These are phyloP conservation scores for Phoebastria nigripes DNA, from an alignment of 2,797 vertebrate species.

Conservation along the genomic window DNA sequence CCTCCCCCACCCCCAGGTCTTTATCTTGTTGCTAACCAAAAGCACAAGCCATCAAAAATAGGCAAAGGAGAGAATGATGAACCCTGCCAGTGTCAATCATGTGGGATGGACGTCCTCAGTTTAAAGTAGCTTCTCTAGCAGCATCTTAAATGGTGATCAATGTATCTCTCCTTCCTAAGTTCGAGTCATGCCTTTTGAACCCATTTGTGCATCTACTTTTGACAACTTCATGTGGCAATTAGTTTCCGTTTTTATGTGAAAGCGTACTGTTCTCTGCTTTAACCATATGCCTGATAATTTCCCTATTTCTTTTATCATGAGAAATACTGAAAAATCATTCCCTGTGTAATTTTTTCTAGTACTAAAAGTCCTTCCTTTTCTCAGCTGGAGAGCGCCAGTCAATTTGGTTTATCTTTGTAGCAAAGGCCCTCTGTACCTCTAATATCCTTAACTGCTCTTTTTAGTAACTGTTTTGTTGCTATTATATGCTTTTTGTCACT, in stretches of 20 bases:
- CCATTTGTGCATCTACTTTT: not conserved
- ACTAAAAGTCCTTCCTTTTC: not conserved
- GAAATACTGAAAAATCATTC: not conserved
- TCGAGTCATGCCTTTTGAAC: not conserved
- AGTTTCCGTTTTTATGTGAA: not conserved
- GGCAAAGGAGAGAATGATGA: not conserved
- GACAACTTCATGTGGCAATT: not conserved
- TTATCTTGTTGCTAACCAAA: not conserved
- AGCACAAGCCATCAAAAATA: not conserved
- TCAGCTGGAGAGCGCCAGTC: not conserved
- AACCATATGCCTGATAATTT: not conserved
- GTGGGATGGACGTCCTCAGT: not conserved
- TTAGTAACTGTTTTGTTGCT: not conserved
- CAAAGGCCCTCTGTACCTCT: not conserved
- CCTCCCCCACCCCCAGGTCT: accelerated
- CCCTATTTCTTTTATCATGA: not conserved
- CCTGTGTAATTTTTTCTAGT: not conserved
- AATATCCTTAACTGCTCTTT: not conserved
- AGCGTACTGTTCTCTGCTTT: not conserved
- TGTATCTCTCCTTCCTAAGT: not conserved
- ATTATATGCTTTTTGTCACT: not conserved
- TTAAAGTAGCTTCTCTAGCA: not conserved
- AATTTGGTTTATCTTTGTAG: not conserved
- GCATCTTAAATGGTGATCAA: not conserved
- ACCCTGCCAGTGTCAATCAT: not conserved